Evolutionary conservation across 2,888 invertebrate species (phyloP).

Genomic region (Litoditis marina): DNA sequence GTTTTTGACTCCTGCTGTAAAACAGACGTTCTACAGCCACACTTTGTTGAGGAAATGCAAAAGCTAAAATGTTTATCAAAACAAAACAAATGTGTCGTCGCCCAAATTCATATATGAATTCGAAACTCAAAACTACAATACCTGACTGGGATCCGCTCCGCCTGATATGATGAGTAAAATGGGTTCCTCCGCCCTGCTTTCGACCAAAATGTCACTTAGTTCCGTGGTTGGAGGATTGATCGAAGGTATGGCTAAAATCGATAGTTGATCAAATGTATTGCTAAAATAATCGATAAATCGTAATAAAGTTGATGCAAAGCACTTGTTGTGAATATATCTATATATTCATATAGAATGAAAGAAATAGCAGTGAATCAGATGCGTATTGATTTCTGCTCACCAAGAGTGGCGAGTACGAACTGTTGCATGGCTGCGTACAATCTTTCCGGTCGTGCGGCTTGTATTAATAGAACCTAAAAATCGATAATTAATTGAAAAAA

Average conservation of each 20-base stretch:
- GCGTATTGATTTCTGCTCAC: constrained; percentile 56
- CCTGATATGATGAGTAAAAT: constrained; percentile 80
- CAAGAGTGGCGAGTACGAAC: constrained; percentile 69
- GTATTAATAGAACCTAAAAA: constrained; percentile 72
- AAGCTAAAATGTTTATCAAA: no score
- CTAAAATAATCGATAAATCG: not conserved
- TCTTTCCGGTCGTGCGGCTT: constrained; percentile 79
- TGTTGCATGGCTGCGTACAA: constrained; percentile 75
- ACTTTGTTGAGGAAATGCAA: no score
- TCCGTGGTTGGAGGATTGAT: constrained; percentile 68
- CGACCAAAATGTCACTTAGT: constrained; percentile 68
- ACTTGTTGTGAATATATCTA: no score
- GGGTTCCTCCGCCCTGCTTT: constrained; percentile 69
- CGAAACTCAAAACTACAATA: not conserved
- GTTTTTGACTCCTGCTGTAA: no score
- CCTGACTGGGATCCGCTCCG: constrained; percentile 80
- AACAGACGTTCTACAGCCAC: no score
- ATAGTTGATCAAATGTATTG: no score
- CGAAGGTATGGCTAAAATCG: constrained; percentile 36
- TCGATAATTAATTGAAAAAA: not conserved
- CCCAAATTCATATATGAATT: not conserved
- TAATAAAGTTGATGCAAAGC: not conserved
- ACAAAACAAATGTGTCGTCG: not conserved
- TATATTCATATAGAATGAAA: no score
- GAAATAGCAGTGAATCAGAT: no score